Conservation (phyloP, 2,888 invertebrate species). For the Nephrotoma flavescens region DNA sequence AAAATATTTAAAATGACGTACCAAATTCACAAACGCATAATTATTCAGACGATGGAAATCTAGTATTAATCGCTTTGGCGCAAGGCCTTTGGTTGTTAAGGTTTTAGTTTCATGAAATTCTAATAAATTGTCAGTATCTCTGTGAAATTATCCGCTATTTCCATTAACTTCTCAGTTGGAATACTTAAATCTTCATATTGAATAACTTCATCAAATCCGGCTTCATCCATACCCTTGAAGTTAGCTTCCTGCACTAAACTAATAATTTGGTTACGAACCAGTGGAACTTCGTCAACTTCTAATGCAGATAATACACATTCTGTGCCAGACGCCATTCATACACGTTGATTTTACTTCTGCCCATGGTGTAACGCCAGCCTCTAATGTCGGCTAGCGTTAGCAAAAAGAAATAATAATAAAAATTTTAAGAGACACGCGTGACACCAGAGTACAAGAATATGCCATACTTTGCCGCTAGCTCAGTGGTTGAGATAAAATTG, state of each 20-base stretch:
- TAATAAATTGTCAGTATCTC: not conserved
- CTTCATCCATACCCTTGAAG: not conserved
- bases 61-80: too few relatives aligned
- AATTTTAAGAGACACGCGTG: too few relatives aligned
- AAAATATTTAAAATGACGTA: too few relatives aligned
- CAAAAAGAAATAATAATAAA: too few relatives aligned
- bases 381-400: too few relatives aligned
- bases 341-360: not conserved
- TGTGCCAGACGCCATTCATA: not conserved
- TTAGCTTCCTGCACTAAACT: not conserved
- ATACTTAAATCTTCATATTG: not conserved
- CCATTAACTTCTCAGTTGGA: not conserved
- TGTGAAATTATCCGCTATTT: not conserved
- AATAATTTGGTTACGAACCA: not conserved
- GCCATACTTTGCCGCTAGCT: too few relatives aligned
- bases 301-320: not conserved
- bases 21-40: too few relatives aligned
- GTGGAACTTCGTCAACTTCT: not conserved
- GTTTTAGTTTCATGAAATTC: not conserved
- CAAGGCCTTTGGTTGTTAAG: not conserved
- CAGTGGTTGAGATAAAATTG: too few relatives aligned
- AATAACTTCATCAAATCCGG: not conserved
- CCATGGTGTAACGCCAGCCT: too few relatives aligned
- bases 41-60: too few relatives aligned
- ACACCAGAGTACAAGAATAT: too few relatives aligned